A percentile compares a stretch with the other conserved stretches of the same genome.
Evolutionary conservation across 2,113 vertebrate species (phyloP).

Genomic region (Typhlomys cinereus): DNA sequence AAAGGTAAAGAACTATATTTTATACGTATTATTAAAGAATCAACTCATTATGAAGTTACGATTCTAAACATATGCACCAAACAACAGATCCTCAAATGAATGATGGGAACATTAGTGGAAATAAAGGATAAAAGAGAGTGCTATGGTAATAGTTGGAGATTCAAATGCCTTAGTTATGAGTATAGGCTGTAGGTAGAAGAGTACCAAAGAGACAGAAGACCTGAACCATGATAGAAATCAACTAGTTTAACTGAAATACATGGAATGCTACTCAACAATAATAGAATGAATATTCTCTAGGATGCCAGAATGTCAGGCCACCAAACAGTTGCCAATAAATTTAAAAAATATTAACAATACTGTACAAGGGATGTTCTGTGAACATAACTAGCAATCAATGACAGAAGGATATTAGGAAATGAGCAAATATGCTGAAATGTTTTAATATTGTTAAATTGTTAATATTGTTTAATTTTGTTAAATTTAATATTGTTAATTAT

Average conservation of each 20-base stretch:
- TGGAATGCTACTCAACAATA: neutral
- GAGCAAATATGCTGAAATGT: neutral
- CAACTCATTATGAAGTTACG: neutral
- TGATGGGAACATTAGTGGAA: too few species aligned
- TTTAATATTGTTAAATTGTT: neutral
- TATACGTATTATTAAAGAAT: neutral
- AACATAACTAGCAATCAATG: neutral
- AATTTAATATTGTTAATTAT: too few species aligned
- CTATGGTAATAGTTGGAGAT: neutral
- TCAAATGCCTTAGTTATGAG: neutral
- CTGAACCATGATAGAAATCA: neutral
- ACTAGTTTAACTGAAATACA: neutral
- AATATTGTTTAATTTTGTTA: too few species aligned
- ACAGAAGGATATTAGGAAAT: neutral
- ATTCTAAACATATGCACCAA: too few species aligned
- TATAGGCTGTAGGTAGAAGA: neutral
- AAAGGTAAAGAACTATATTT: neutral
- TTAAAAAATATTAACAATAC: neutral
- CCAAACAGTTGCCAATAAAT: neutral
- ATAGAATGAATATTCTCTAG: neutral
- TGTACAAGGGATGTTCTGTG: neutral
- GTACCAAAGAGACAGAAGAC: neutral
- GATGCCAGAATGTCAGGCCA: neutral
- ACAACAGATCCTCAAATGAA: too few species aligned
- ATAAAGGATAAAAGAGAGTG: neutral